Evolutionary conservation across 2,797 vertebrate species (phyloP), one percentile per base, ranked within the genome.

Genomic region (Sebastes melanostomus): DNA sequence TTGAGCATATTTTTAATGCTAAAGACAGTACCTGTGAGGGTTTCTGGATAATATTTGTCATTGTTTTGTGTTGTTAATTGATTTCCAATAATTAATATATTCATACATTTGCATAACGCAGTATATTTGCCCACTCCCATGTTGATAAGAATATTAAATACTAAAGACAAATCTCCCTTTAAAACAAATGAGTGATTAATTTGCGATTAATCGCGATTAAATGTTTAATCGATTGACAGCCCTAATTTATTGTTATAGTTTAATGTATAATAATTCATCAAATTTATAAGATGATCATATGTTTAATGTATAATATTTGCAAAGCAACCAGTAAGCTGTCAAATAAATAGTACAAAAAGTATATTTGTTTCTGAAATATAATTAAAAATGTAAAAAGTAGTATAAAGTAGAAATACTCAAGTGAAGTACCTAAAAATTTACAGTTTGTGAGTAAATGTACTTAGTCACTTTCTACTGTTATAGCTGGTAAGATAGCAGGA

Each of bases 121-220:
- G 0, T 3, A 38, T 38, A 38, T 38, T 38, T 0, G 36, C 13
- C 13, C 36, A 38, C 36, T 6, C 36, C 13, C 36, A 38, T 38
- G 36, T 38, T 14, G 36, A 38, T 38, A 38, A 38, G 13, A 38
- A 3, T 38, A 14, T 38, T 38, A 38, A 38, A 38, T 14, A 14
- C 36, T 38, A 3, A n/a, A n/a, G 36, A 38, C 36, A 38, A 42
- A 42, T 42, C 38, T 42, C 2, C 38, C 38, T 6, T 42, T 42
- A 42, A 14, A 42, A 42, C 3, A 42, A 42, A 42, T 6, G 0
- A 1, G 38, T 42, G 14, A 42, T 42, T 42, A 42, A 42, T 42
- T 42, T 42, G 13, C 38, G 38, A 42, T 42, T 42, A 42, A 42
- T 42, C 3, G 38, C 6, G 14, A 16, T 42, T 42, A 42, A 42